These are phyloP conservation scores for Lacanobia oleracea DNA, from an alignment of 2,888 invertebrate genomes.

Conservation along the genomic window DNA sequence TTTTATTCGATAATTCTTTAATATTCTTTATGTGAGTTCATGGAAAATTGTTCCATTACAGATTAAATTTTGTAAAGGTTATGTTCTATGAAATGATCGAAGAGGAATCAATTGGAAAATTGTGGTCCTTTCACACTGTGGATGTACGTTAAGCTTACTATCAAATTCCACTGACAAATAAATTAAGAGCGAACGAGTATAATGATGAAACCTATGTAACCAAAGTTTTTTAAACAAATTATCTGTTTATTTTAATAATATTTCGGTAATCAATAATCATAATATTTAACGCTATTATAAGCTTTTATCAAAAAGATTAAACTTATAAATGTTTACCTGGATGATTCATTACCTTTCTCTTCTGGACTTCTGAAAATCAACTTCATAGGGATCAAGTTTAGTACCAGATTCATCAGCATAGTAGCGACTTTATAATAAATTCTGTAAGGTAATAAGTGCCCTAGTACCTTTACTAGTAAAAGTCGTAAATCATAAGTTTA, in stretches of 20 bases:
- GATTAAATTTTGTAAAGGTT: conserved; percentile 32
- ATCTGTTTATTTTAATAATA: neutral
- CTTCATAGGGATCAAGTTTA: conserved; percentile 8
- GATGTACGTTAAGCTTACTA: neutral
- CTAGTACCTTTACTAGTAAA: conserved; percentile 29
- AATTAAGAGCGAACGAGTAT: neutral
- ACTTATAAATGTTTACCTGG: neutral
- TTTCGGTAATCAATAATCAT: neutral
- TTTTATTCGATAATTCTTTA: conserved; percentile 60
- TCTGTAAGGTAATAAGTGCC: conserved; percentile 29
- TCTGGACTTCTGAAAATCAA: neutral
- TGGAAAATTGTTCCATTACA: conserved; percentile 53
- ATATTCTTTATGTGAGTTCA: conserved; percentile 58
- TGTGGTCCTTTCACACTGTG: neutral
- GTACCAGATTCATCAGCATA: conserved; percentile 31
- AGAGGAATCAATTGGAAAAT: conserved; percentile 4
- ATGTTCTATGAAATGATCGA: conserved; percentile 6
- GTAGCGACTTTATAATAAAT: conserved; percentile 20
- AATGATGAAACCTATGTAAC: too few relatives aligned
- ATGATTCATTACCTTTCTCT: conserved; percentile 15
- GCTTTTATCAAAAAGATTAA: neutral
- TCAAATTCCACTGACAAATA: neutral
- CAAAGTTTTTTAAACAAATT: neutral
- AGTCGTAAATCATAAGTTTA: conserved; percentile 55
- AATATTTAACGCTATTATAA: neutral